Percentiles rank a stretch among this genome's conserved stretches.
These are phyloP conservation scores for Saccostrea cuccullata DNA, from an alignment of 1,140 invertebrate species.

Conservation along the genomic window DNA sequence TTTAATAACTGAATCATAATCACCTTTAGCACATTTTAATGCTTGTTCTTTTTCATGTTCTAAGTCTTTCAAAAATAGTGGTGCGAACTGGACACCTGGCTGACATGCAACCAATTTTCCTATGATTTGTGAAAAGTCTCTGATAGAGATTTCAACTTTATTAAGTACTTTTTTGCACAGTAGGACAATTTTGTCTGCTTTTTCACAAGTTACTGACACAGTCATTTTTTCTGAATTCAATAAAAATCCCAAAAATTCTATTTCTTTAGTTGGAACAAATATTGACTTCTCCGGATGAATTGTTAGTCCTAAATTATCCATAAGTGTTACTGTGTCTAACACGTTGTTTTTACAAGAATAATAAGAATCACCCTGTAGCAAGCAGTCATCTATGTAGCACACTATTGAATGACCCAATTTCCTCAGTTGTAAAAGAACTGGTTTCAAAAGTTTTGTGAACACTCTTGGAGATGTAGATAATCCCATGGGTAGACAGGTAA, in stretches of 20 bases:
- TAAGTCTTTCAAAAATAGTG: slow-evolving; percentile 32
- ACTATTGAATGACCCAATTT: slow-evolving; percentile 44
- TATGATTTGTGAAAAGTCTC: neutral
- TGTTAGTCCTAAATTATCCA: slow-evolving; percentile 12
- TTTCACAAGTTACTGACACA: slow-evolving; percentile 29
- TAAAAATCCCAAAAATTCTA: slow-evolving; percentile 1
- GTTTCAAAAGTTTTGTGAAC: slow-evolving; percentile 58
- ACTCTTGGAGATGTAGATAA: slow-evolving; percentile 29
- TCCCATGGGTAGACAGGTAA: slow-evolving; percentile 44
- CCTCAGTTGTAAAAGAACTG: slow-evolving; percentile 30
- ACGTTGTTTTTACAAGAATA: slow-evolving; percentile 11
- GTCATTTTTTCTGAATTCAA: slow-evolving; percentile 38
- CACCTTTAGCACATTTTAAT: slow-evolving; percentile 8
- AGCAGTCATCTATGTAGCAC: slow-evolving; percentile 50
- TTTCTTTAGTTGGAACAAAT: neutral
- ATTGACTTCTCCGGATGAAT: slow-evolving; percentile 42
- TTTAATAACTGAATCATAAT: slow-evolving; percentile 22
- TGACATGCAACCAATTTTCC: slow-evolving; percentile 44
- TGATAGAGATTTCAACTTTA: neutral
- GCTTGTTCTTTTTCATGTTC: slow-evolving; percentile 26
- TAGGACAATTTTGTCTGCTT: slow-evolving; percentile 12
- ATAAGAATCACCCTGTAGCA: slow-evolving; percentile 14
- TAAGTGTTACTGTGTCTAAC: neutral
- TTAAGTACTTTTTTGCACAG: neutral
- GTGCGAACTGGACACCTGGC: slow-evolving; percentile 41